Base-by-base conservation (phyloP, 1,140 invertebrate genomes). In the Pectinophora gossypiella region DNA sequence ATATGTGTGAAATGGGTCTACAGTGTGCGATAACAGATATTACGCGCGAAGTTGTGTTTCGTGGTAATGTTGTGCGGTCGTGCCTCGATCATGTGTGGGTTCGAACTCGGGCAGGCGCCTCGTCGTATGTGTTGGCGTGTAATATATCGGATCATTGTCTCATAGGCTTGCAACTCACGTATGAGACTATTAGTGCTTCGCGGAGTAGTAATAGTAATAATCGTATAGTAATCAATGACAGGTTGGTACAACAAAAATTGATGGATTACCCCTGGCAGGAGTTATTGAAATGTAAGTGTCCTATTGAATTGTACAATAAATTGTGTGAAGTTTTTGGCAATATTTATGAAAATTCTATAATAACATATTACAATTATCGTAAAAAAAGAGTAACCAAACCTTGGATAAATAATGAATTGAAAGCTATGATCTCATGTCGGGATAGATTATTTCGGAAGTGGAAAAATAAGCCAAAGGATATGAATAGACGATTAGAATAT, bases 381-480 rank as follows among this genome's bases (percentile, higher is more conserved):
- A 42, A 38, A 5, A 50, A 40, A 19, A 20, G 48, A 22, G n/a
- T 21, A 21, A 40, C 35, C 12, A 16, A 61, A 40, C 49, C 58
- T 1, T 61, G 58, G 59, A 19, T 56, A 1, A 50, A 32, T 23
- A 53, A 15, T 9, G 51, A 43, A 15, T 15, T 54, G 20, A 42
- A 15, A 12, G 32, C 23, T 4, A 56, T 56, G 54, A 32, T 56
- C 15, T 36, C 46, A 42, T 48, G 48, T 19, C 53, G 51, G 22
- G 51, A 61, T 51, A 42, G 54, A n/a, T 20, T 56, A 19, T 61
- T 61, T 43, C 22, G 54, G 40, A 47, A 19, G 21, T 56, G 54
- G 54, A 61, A 61, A 40, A 23, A 40, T 16, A 38, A 16, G 3
- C 59, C 59, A 19, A 53, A 56, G 35, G 51, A 60, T n/a, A 45